phyloP scores from a whole-genome alignment of 2,888 invertebrate species.

The Rhamnusium bicolor region DNA sequence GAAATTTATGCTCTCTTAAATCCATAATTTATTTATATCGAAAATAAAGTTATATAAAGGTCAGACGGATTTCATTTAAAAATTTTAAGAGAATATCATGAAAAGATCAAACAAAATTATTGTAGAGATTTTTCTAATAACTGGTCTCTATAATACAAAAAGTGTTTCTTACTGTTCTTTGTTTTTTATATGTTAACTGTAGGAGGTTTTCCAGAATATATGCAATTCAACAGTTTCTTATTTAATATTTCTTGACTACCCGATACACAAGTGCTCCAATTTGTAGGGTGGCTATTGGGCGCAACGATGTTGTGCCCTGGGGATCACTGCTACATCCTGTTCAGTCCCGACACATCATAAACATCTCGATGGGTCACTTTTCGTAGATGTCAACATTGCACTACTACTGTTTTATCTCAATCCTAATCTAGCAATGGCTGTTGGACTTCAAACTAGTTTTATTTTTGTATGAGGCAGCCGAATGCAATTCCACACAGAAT shows the following conservation, averaged over 20 bases:
- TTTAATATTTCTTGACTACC: slow-evolving; percentile 11
- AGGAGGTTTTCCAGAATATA: not conserved
- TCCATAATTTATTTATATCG: too few species aligned
- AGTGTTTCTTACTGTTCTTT: too few species aligned
- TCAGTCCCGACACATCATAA: slow-evolving; percentile 37
- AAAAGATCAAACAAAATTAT: too few species aligned
- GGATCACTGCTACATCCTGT: slow-evolving; percentile 34
- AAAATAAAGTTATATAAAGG: too few species aligned
- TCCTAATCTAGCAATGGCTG: slow-evolving; percentile 9
- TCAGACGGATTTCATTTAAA: too few species aligned
- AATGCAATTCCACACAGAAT: not conserved
- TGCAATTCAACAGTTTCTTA: not conserved
- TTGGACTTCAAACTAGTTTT: not conserved
- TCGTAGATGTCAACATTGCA: slow-evolving; percentile 17
- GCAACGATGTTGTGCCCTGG: slow-evolving; percentile 29
- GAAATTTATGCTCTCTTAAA: too few species aligned
- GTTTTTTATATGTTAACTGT: too few species aligned
- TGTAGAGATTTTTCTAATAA: too few species aligned
- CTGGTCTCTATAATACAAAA: too few species aligned
- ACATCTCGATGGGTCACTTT: slow-evolving; percentile 39
- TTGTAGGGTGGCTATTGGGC: slow-evolving; percentile 36
- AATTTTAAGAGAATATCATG: too few species aligned
- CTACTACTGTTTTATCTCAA: slow-evolving; percentile 16
- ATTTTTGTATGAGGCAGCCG: not conserved
- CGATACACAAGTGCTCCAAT: slow-evolving; percentile 34